Base-by-base conservation (phyloP, 1,140 invertebrate genomes). In the Drosophila mauritiana region DNA sequence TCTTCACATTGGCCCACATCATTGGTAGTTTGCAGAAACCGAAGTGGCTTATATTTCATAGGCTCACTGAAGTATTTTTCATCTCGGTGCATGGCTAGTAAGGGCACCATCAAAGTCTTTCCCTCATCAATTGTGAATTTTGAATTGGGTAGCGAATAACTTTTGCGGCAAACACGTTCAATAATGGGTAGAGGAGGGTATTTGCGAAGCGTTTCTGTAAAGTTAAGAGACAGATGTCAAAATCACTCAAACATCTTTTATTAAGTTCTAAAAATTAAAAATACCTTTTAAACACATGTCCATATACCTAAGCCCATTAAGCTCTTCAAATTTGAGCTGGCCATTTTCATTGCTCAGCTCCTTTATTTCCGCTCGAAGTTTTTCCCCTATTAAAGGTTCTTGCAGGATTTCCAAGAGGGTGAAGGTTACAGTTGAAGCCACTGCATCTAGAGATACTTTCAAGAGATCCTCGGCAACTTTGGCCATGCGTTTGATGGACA, bases 41-140 rank as follows among this genome's bases (percentile, higher is more conserved):
- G 81, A 17, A 94, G 92, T 4, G 94, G 94, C 68, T 94, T 90
- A 70, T 93, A 94, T 53, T 68, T 78, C 36, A 92, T 58, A 3
- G 94, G 94, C 54, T 96, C 93, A 12, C 94, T 93, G 84, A 94
- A 96, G 73, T 93, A 92, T 39, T 93, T 90, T 8, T 93, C 92
- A 89, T 96, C 94, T 17, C 93, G 89, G 72, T 97, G 96, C 11
- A 92, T 90, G 54, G 89, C 86, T 63, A 89, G 54, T 1, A 91
- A 40, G 0, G 91, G 91, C 31, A 92, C 77, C 73, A 91, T 88
- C 13, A 92, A 10, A 0, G 82, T 78, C 34, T 78, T 86, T n/a
- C 90, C 86, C 69, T 91, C 88, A 22, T 93, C 81, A 48, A 92
- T 81, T 8, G 72, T 90, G 3, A 92, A 73, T 17, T 78, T 79